These are phyloP conservation scores for Oncopeltus fasciatus DNA, from an alignment of 1,140 invertebrate genomes.

Conservation along the genomic window DNA sequence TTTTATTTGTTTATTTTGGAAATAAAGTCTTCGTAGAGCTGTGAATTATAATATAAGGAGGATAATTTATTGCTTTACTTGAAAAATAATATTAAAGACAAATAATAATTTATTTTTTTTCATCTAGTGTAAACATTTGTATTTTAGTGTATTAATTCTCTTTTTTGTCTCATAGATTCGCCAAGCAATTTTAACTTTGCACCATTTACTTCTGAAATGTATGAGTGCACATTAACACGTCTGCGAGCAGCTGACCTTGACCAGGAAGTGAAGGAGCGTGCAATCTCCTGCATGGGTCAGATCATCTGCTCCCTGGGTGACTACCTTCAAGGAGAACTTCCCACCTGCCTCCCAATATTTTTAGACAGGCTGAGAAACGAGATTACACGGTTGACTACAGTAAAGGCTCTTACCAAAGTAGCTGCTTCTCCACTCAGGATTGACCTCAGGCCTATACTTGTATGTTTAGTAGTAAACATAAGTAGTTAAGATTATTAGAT, in stretches of 20 bases:
- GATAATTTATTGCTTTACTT: too few species aligned
- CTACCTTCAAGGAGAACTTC: slow-evolving; percentile 56
- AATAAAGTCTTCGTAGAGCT: too few species aligned
- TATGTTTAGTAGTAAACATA: too few species aligned
- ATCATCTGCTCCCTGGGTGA: slow-evolving; percentile 86
- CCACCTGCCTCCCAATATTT: slow-evolving; percentile 80
- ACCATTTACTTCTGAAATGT: slow-evolving; percentile 65
- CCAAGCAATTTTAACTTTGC: slow-evolving; percentile 57
- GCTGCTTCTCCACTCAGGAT: slow-evolving; percentile 79
- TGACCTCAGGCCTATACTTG: slow-evolving; percentile 70
- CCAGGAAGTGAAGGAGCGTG: slow-evolving; percentile 95
- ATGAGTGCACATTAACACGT: slow-evolving; percentile 67
- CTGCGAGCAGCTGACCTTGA: slow-evolving; percentile 91
- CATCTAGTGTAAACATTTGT: too few species aligned
- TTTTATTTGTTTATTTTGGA: too few species aligned
- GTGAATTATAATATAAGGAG: too few species aligned
- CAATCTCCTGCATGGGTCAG: slow-evolving; percentile 93
- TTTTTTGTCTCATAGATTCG: slow-evolving; percentile 29
- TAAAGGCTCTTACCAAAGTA: slow-evolving; percentile 89
- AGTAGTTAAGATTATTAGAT: too few species aligned
- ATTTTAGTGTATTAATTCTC: background rate
- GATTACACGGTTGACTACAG: slow-evolving; percentile 88
- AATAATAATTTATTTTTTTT: too few species aligned
- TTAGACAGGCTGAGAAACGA: slow-evolving; percentile 89
- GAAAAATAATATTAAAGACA: too few species aligned